phyloP scores from a whole-genome alignment of 2,888 invertebrate species.

The Tetragnatha montana region DNA sequence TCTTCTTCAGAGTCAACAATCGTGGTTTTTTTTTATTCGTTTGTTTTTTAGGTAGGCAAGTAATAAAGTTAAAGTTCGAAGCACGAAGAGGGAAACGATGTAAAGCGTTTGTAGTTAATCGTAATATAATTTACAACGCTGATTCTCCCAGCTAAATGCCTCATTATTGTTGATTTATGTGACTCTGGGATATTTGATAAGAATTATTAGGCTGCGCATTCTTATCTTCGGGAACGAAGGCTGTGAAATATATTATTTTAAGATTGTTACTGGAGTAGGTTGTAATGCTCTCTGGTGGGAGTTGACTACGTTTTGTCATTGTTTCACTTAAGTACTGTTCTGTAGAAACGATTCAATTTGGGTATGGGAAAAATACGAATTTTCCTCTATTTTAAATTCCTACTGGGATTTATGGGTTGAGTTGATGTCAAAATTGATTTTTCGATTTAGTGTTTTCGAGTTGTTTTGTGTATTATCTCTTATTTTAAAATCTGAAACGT shows the following conservation, averaged over 20 bases:
- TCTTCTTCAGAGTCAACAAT: not conserved
- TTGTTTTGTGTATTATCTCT: no score
- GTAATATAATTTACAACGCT: not conserved
- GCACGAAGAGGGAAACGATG: not conserved
- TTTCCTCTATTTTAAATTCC: no score
- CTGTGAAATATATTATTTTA: not conserved
- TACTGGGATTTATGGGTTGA: no score
- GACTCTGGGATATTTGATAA: not conserved
- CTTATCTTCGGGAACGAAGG: not conserved
- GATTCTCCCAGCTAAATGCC: not conserved
- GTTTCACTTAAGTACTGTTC: no score
- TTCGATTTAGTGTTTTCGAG: no score
- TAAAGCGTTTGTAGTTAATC: not conserved
- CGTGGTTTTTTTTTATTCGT: not conserved
- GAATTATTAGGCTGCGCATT: not conserved
- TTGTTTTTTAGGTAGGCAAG: not conserved
- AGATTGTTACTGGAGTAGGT: no score
- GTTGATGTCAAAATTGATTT: no score
- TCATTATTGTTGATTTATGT: not conserved
- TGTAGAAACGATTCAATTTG: no score
- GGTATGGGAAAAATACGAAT: no score
- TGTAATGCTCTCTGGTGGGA: no score
- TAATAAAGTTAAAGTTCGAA: not conserved
- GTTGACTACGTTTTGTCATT: no score
- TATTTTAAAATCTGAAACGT: no score